Percentiles rank a stretch among this genome's conserved stretches.
These are phyloP conservation scores for Bubo blakistoni DNA, from an alignment of 2,113 vertebrate genomes.

Conservation along the genomic window DNA sequence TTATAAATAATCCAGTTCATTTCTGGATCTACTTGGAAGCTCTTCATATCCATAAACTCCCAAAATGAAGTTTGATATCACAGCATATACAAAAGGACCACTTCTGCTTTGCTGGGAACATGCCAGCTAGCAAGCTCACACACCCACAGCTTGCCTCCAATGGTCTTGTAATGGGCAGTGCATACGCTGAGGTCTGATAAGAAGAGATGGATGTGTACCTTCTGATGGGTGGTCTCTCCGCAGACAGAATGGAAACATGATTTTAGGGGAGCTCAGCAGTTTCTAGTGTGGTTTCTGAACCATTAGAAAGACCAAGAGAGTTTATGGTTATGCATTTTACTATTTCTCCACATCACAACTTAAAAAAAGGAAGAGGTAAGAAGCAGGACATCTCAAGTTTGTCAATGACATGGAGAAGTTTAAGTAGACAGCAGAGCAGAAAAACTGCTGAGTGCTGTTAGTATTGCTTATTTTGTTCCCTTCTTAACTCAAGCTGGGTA, in stretches of 20 bases:
- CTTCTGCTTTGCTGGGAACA: not conserved
- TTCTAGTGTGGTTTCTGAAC: not conserved
- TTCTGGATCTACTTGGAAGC: not conserved
- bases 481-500: not conserved
- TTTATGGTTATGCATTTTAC: not conserved
- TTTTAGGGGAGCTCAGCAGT: not conserved
- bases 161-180: not conserved
- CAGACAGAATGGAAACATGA: not conserved
- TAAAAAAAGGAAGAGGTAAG: not conserved
- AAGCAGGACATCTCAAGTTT: not conserved
- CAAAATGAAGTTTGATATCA: not conserved
- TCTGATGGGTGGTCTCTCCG: not conserved
- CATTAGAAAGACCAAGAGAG: not conserved
- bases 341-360: not conserved
- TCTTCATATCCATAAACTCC: not conserved
- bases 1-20: not conserved
- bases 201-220: not conserved
- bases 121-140: not conserved
- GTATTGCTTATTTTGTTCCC: not conserved
- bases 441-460: not conserved
- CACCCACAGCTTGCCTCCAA: not conserved
- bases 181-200: not conserved
- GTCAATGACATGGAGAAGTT: not conserved
- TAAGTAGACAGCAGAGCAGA: not conserved
- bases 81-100: not conserved